These are phyloP conservation scores for Halichoeres trimaculatus DNA, from an alignment of 2,113 vertebrate genomes.

Conservation along the genomic window DNA sequence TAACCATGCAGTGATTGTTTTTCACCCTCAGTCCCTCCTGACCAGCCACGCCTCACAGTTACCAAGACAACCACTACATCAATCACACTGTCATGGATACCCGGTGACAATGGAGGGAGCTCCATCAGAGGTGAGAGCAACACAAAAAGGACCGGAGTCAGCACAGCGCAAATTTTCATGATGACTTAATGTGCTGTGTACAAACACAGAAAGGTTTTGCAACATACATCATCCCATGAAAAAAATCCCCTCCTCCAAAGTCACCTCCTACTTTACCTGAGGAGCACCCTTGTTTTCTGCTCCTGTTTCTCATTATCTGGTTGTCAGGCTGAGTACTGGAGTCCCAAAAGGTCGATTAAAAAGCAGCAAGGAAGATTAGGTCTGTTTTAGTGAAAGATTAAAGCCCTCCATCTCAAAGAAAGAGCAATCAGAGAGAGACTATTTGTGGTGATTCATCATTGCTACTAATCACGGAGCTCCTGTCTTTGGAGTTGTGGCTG, in stretches of 20 bases:
- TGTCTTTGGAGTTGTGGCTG: conserved; percentile 30
- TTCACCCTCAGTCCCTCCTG: conserved; percentile 89
- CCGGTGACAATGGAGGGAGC: conserved; percentile 97
- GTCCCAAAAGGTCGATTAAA: conserved; percentile 65
- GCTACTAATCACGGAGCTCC: conserved; percentile 39
- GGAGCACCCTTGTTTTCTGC: conserved; percentile 10
- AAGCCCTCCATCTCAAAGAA: conserved; percentile 71
- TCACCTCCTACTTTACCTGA: conserved; percentile 13
- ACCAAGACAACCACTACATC: conserved; percentile 99
- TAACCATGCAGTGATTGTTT: conserved; percentile 14
- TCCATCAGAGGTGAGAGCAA: conserved; percentile 93
- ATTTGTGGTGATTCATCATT: conserved; percentile 66
- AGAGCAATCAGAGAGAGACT: conserved; percentile 47
- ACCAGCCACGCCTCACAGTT: conserved; percentile 97
- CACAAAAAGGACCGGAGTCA: not conserved
- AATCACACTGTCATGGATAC: conserved; percentile 98
- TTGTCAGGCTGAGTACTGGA: conserved; percentile 23
- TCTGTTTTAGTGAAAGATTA: conserved; percentile 73
- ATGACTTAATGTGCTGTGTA: conserved; percentile 78
- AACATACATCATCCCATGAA: not conserved
- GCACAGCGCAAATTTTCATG: conserved; percentile 87
- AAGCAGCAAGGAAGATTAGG: conserved; percentile 63
- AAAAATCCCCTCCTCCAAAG: not conserved
- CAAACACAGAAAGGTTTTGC: not conserved
- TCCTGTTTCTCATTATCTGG: conserved; percentile 50